Percentiles rank a stretch among this genome's conserved stretches.
These are phyloP conservation scores for Epinephelus malabaricus DNA, from an alignment of 2,797 vertebrate species.

Conservation along the genomic window DNA sequence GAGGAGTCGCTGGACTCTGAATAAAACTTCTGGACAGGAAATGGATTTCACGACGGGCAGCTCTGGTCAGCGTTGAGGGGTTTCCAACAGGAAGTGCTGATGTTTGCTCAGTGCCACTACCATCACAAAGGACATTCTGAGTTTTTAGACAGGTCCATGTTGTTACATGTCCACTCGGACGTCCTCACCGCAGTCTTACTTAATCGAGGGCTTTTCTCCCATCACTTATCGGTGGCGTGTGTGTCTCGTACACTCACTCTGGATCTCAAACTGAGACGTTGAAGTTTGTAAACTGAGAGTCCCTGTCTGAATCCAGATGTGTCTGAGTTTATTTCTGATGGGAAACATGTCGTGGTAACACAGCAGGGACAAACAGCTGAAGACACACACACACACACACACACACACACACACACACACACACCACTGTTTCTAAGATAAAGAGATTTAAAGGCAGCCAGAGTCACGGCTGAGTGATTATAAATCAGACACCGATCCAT, in stretches of 20 bases:
- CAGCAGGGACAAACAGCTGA: no score
- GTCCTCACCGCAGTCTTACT: constrained; percentile 34
- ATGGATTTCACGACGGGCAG: constrained; percentile 4
- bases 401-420: no score
- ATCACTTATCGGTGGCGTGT: not conserved
- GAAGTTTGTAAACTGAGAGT: not conserved
- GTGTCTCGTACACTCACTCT: not conserved
- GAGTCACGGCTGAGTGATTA: no score
- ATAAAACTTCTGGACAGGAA: constrained; percentile 26
- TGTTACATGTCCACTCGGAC: not conserved
- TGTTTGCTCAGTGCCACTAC: constrained; percentile 16
- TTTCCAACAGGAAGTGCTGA: constrained; percentile 77
- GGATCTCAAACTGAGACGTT: not conserved
- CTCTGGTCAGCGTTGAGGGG: constrained; percentile 35
- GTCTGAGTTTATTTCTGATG: not conserved
- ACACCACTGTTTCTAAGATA: no score
- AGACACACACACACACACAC: no score
- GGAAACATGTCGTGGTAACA: not conserved
- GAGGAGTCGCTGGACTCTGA: not conserved
- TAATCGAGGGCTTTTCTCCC: constrained; percentile 58
- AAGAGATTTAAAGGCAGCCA: no score
- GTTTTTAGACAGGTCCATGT: constrained; percentile 39
- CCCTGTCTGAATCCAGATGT: not conserved
- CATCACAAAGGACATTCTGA: constrained; percentile 56
- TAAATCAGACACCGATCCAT: no score